phyloP scores from a whole-genome alignment of 2,888 invertebrate species.

The Scaptomyza tumidula region DNA sequence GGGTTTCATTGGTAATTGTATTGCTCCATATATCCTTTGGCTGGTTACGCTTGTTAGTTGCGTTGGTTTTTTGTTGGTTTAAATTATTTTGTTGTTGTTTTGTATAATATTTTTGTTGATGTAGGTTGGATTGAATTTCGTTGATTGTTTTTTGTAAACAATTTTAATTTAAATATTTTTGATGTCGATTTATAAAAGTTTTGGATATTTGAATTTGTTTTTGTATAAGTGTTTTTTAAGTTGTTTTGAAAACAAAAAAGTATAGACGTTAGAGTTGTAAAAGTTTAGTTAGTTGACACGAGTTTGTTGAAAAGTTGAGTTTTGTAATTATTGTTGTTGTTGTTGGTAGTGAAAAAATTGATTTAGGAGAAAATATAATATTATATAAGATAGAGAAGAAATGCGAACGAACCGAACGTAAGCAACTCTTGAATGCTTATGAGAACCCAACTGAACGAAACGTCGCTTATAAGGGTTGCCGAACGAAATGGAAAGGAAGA shows the following conservation, averaged over 20 bases:
- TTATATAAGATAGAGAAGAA: conserved; percentile 85
- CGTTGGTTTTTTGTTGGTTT: conserved; percentile 18
- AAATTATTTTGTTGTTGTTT: conserved; percentile 12
- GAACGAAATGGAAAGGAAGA: conserved; percentile 45
- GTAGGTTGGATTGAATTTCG: conserved; percentile 14
- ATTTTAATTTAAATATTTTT: conserved; percentile 44
- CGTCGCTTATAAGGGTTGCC: conserved; percentile 83
- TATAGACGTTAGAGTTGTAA: conserved; percentile 73
- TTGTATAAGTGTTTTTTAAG: conserved; percentile 11
- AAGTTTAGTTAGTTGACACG: conserved; percentile 80
- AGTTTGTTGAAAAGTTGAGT: conserved; percentile 72
- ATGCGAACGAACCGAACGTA: conserved; percentile 85
- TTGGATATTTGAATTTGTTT: conserved; percentile 36
- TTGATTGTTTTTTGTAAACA: conserved; percentile 35
- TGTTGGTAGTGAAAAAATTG: conserved; percentile 81
- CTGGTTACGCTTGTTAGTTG: conserved; percentile 30
- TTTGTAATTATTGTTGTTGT: conserved; percentile 73
- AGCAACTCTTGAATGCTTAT: conserved; percentile 85
- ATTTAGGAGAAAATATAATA: conserved; percentile 83
- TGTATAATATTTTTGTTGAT: conserved; percentile 25
- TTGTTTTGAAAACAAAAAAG: conserved; percentile 67
- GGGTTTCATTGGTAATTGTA: conserved; percentile 52
- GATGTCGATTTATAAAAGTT: conserved; percentile 34
- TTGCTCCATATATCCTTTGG: conserved; percentile 54
- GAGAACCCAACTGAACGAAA: conserved; percentile 79